A percentile compares a stretch with the other conserved stretches of the same genome.
These are phyloP conservation scores for Tachina lurida DNA, from an alignment of 2,888 invertebrate species.

Conservation along the genomic window DNA sequence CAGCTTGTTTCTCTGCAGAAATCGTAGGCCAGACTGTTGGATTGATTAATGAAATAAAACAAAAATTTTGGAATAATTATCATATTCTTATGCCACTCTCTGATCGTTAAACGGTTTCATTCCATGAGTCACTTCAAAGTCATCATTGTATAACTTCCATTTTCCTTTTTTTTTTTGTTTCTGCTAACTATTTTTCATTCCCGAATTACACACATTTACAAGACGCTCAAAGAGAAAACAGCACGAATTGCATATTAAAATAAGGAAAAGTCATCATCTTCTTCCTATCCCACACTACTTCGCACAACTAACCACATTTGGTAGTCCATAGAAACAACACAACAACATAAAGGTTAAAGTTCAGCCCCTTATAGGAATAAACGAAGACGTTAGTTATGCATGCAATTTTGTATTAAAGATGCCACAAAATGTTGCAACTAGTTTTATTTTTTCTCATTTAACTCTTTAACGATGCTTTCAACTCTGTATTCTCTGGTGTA, in stretches of 20 bases:
- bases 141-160: not conserved
- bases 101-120: not conserved
- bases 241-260: slow-evolving; percentile 81
- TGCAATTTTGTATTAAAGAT: not conserved
- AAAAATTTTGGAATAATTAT: too few relatives aligned
- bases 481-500: slow-evolving; percentile 11
- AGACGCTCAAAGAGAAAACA: slow-evolving; percentile 75
- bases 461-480: slow-evolving; percentile 46
- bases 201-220: slow-evolving; percentile 32
- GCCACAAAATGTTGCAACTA: slow-evolving; percentile 54
- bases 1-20: too few relatives aligned
- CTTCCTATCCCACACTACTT: slow-evolving; percentile 2
- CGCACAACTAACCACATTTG: slow-evolving; percentile 17
- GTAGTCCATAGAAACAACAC: slow-evolving; percentile 32
- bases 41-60: too few relatives aligned
- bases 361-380: slow-evolving; percentile 51
- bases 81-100: not conserved
- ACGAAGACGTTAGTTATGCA: slow-evolving; percentile 30
- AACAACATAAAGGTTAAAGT: slow-evolving; percentile 65
- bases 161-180: not conserved
- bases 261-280: slow-evolving; percentile 65
- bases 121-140: slow-evolving; percentile 9
- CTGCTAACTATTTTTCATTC: not conserved
- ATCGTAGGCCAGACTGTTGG: too few relatives aligned
- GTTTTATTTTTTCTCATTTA: slow-evolving; percentile 48